These are phyloP conservation scores for Champsocephalus gunnari DNA, from an alignment of 2,797 vertebrate genomes.

Conservation along the genomic window DNA sequence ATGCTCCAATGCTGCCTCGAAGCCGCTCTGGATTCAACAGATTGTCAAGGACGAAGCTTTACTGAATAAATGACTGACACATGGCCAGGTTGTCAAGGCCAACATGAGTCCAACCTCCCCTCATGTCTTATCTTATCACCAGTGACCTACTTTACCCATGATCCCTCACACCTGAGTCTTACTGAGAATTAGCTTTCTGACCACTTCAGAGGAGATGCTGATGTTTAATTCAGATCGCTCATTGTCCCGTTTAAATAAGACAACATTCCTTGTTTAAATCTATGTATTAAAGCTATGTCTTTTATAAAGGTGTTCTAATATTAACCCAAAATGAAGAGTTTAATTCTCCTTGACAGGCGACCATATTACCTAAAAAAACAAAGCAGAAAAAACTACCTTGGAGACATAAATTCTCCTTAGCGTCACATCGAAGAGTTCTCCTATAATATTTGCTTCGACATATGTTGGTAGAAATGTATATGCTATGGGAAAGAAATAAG, in stretches of 20 bases:
- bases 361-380: not conserved
- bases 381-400: not conserved
- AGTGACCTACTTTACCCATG: conserved; percentile 37
- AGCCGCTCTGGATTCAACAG: conserved; percentile 36
- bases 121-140: conserved; percentile 24
- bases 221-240: conserved; percentile 18
- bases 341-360: not conserved
- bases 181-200: conserved; percentile 5
- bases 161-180: conserved; percentile 16
- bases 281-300: not conserved
- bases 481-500: conserved; percentile 26
- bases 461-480: conserved; percentile 33
- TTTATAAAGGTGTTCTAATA: conserved; percentile 1
- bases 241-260: not conserved
- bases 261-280: not conserved
- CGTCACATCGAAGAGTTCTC: conserved; percentile 46
- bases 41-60: conserved; percentile 39
- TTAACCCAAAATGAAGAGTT: not conserved
- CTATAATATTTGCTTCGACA: conserved; percentile 44
- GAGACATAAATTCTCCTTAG: conserved; percentile 27
- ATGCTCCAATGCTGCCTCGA: conserved; percentile 20
- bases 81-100: conserved; percentile 47
- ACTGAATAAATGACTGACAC: conserved; percentile 40
- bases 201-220: no score
- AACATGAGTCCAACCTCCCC: conserved; percentile 7